These are phyloP conservation scores for Cephus nigrinus DNA, from an alignment of 2,888 invertebrate genomes.

Conservation along the genomic window DNA sequence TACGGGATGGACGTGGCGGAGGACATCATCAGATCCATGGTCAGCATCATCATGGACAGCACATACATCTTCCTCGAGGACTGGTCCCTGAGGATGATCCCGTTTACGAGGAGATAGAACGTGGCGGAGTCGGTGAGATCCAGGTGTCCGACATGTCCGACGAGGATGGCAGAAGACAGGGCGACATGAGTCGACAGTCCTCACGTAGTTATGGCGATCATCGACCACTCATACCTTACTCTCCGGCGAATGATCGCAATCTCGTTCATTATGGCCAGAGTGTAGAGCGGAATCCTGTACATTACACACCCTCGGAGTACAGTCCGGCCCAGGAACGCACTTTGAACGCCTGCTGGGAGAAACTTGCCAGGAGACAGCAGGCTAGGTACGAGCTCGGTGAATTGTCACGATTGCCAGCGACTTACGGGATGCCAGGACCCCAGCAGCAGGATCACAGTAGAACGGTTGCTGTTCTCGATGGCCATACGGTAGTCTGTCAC, in stretches of 20 bases:
- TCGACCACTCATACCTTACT: constrained; percentile 83
- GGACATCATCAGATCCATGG: constrained; percentile 58
- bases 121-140: constrained; percentile 71
- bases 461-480: constrained; percentile 83
- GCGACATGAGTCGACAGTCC: constrained; percentile 76
- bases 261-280: constrained; percentile 53
- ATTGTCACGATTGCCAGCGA: constrained; percentile 46
- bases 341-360: constrained; percentile 59
- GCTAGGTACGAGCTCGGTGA: constrained; percentile 61
- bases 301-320: constrained; percentile 50
- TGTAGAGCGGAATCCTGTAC: constrained; percentile 36
- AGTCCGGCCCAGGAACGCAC: constrained; percentile 55
- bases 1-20: constrained; percentile 69
- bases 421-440: constrained; percentile 44
- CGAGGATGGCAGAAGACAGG: constrained; percentile 80
- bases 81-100: constrained; percentile 73
- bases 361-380: constrained; percentile 53
- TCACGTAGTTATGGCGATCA: constrained; percentile 85
- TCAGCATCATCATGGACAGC: constrained; percentile 71
- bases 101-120: constrained; percentile 84
- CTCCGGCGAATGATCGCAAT: constrained; percentile 74
- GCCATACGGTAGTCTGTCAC: constrained; percentile 88
- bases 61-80: constrained; percentile 66
- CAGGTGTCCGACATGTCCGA: constrained; percentile 83
- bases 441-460: constrained; percentile 59